Evolutionary conservation across 2,888 invertebrate species (phyloP), one percentile per base, ranked within the genome.

Genomic region (Calliphora vomitoria): DNA sequence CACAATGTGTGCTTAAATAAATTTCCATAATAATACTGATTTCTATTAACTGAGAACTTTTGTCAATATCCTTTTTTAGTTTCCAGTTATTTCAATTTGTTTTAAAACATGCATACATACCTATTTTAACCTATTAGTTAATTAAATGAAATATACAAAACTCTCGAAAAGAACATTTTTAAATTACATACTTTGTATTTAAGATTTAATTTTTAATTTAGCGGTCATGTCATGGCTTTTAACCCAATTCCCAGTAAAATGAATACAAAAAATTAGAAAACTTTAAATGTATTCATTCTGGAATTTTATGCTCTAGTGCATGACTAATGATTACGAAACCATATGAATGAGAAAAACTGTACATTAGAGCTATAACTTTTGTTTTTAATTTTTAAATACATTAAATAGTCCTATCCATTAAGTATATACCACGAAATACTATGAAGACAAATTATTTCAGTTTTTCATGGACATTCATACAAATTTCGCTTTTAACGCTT

Each of bases 311-410:
- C 53, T 47, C n/a, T 25, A 53, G 10, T 76, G 31, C 76, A 66
- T 66, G 66, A 76, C 53, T 66, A 55, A 66, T 76, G 76, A 55
- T 55, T 76, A 38, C 50, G 53, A 64, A 76, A 75, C 53, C 76
- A 47, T 60, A 60, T 11, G 8, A 44, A 44, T 44, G 44, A 11
- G 11, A 11, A 11, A 44, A 44, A 44, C 0, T 44, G 8, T 44
- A 44, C 44, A 44, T 44, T 11, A 11, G 44, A 35, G 35, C 0
- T 35, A 6, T 35, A 35, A 35, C 35, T 35, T 35, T 25, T 25
- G 2, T 25, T 25, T 25, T 25, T 25, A 25, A 25, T 25, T 25
- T 25, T 25, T 25, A 25, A 25, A 25, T 25, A 25, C 2, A 25
- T 25, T 25, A 25, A 25, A 25, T 25, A 25, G 25, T 25, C 25